A percentile compares a stretch with the other conserved stretches of the same genome.
Conservation (phyloP, 2,888 invertebrate species). For the Rhorus exstirpatorius region DNA sequence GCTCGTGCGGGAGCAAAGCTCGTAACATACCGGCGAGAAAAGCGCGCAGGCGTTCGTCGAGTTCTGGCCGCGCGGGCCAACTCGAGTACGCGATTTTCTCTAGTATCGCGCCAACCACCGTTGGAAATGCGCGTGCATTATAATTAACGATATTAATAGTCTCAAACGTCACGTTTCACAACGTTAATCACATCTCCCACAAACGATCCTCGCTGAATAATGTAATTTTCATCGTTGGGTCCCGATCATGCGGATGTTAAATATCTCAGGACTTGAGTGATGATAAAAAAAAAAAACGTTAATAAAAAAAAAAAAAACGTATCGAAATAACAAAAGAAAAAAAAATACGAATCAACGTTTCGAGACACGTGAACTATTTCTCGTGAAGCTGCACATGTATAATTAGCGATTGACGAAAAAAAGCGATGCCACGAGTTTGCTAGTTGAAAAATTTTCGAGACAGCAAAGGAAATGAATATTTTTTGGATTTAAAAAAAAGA, state of each 20-base stretch:
- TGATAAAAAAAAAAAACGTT: background rate
- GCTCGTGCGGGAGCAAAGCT: constrained; percentile 51
- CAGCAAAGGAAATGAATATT: too few species aligned
- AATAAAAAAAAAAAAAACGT: background rate
- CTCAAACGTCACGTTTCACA: constrained; percentile 24
- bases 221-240: background rate
- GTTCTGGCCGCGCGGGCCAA: constrained; percentile 60
- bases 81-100: constrained; percentile 75
- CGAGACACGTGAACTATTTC: too few species aligned
- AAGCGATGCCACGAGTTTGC: too few species aligned
- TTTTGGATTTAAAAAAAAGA: too few species aligned
- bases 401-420: too few species aligned
- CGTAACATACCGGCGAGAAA: constrained; percentile 63
- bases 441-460: too few species aligned
- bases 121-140: constrained; percentile 76
- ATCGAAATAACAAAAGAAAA: background rate
- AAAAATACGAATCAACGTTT: background rate
- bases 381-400: too few species aligned
- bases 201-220: constrained; percentile 5
- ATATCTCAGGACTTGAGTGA: background rate
- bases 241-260: background rate
- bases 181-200: too few species aligned
- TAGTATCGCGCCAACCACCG: constrained; percentile 84
- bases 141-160: constrained; percentile 27
- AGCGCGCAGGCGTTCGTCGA: constrained; percentile 81